Base-by-base conservation (phyloP, 2,113 vertebrate genomes). In the Vulpes vulpes region DNA sequence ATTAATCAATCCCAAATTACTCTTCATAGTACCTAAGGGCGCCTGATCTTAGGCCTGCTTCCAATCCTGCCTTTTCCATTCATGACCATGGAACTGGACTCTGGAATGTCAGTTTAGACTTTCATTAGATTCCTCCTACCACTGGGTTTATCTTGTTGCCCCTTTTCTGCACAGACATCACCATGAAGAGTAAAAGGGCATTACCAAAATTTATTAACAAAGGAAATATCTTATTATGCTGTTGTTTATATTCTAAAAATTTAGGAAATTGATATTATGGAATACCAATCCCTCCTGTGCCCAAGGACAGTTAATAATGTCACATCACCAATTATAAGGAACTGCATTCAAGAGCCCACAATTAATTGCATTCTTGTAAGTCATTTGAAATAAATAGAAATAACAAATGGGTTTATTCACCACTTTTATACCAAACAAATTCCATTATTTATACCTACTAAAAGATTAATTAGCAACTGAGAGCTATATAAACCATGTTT, bases 401-500 rank as follows among this genome's bases (percentile, higher is more conserved):
- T 89, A 96, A 95, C 43, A 95, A 86, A 97, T 76, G 60, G 14
- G n/a, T 82, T 86, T 84, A 89, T 62, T 78, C 5, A 55, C 53
- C 67, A 94, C 51, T 96, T 97, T 96, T 97, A 87, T 2, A 91
- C 55, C 86, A 86, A 95, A 83, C 35, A 95, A 76, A 94, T 92
- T 78, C 4, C 59, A 97, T 95, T 97, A 80, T 69, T 79, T 95
- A 82, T 92, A 92, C 35, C 79, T 97, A 90, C 78, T 85, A 84
- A 98, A 92, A 97, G 82, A 98, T 98, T 98, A 98, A 97, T 98
- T 94, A 95, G 93, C 79, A 55, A 67, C 93, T 93, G 74, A 96
- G 57, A 96, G 51, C 27, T 92, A 59, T 80, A 93, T 67, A 67
- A 93, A 91, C 57, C 23, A 59, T 97, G 89, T 97, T 98, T 96